Evolutionary conservation across 2,113 vertebrate species (phyloP).

Genomic region (Saguinus midas): DNA sequence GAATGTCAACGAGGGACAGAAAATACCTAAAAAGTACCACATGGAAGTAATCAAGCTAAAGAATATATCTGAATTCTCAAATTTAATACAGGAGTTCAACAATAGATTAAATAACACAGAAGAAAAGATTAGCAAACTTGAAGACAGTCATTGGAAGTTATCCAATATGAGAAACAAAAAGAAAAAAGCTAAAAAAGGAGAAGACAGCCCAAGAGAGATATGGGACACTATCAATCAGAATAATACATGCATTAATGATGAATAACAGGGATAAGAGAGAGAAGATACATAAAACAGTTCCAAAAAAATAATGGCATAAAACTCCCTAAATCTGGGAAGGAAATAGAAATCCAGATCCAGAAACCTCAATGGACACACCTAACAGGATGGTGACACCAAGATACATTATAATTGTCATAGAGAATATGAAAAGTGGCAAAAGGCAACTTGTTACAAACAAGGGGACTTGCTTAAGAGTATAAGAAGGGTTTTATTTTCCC

Average conservation of each 20-base stretch:
- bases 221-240: neutral
- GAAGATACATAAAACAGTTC: neutral
- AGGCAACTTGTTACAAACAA: neutral
- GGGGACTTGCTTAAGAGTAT: neutral
- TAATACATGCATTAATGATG: neutral
- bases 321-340: neutral
- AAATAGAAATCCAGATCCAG: neutral
- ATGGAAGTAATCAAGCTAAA: neutral
- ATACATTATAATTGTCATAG: neutral
- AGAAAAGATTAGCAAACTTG: neutral
- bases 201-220: neutral
- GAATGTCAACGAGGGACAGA: neutral
- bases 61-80: neutral
- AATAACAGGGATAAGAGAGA: neutral
- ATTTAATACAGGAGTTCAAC: neutral
- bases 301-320: neutral
- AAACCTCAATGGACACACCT: neutral
- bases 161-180: neutral
- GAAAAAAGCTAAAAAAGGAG: neutral
- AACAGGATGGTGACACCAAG: neutral
- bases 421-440: neutral
- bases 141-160: neutral
- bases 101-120: neutral
- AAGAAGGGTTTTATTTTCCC: neutral
- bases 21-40: neutral